These are phyloP conservation scores for Sebastes steindachneri DNA, from an alignment of 2,797 vertebrate genomes.

Conservation along the genomic window DNA sequence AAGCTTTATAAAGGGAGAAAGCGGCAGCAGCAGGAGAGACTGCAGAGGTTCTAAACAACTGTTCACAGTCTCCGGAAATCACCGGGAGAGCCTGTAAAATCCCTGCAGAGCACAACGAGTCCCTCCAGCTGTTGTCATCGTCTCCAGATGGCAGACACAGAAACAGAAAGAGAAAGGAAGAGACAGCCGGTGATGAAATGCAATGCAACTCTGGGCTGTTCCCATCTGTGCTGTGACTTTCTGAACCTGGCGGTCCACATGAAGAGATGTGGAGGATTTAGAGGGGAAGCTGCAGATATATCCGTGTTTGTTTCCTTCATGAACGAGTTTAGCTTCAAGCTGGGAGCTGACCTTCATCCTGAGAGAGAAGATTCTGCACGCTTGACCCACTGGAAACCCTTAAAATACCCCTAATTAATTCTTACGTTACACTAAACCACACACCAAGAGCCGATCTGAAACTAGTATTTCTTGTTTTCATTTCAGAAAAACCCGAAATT, in stretches of 20 bases:
- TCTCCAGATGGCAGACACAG: slow-evolving; percentile 53
- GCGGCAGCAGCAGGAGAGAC: neutral
- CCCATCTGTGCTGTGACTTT: slow-evolving; percentile 22
- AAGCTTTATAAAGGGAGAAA: neutral
- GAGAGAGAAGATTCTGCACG: neutral
- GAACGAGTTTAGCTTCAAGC: neutral
- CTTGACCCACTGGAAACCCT: neutral
- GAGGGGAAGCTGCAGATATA: neutral
- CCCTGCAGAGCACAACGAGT: slow-evolving; percentile 21
- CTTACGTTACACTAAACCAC: neutral
- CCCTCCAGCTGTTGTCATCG: slow-evolving; percentile 53
- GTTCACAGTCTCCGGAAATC: neutral
- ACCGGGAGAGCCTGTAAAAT: slow-evolving; percentile 22
- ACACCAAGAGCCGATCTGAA: neutral
- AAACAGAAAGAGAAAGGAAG: slow-evolving; percentile 13
- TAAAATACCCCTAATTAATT: neutral
- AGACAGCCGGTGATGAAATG: slow-evolving; percentile 66
- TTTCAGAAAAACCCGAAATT: too few species aligned
- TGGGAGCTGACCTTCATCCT: neutral
- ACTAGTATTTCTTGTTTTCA: too few species aligned
- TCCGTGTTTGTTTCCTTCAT: neutral
- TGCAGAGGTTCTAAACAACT: slow-evolving; percentile 11
- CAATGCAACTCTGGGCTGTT: slow-evolving; percentile 39
- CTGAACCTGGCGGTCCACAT: slow-evolving; percentile 10
- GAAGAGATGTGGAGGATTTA: neutral